A percentile compares a stretch with the other conserved stretches of the same genome.
Evolutionary conservation across 2,113 vertebrate species (phyloP).

Genomic region (Hypanus sabinus): DNA sequence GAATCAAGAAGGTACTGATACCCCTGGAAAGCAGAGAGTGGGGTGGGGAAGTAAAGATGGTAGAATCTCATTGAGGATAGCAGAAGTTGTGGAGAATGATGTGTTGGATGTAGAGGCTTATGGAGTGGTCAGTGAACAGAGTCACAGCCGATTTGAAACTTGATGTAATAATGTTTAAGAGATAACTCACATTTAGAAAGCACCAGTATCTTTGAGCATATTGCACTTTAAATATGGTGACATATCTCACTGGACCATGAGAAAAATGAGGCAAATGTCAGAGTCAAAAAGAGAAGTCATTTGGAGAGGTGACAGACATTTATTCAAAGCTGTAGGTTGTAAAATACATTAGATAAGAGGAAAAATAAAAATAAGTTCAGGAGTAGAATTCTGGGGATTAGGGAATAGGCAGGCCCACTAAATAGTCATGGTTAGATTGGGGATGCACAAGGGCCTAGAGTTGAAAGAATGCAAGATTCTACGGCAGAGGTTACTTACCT

Average conservation of each 20-base stretch:
- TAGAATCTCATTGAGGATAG: no score
- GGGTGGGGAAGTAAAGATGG: no score
- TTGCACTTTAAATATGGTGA: background rate
- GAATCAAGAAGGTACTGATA: no score
- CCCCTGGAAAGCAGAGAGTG: no score
- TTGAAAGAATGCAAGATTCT: background rate
- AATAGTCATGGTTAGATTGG: background rate
- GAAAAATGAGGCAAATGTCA: background rate
- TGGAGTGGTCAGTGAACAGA: background rate
- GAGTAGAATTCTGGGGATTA: background rate
- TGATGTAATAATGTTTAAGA: background rate
- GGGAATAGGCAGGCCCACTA: background rate
- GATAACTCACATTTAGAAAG: background rate
- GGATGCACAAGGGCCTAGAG: background rate
- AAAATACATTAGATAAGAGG: background rate
- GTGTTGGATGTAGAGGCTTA: no score
- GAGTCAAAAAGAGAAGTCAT: no score
- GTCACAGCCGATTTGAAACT: background rate
- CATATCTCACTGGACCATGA: background rate
- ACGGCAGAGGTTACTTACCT: no score
- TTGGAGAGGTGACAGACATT: background rate
- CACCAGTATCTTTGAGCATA: background rate
- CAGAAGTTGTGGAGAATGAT: no score
- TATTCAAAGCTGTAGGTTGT: background rate
- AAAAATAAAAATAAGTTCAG: background rate